Evolutionary conservation across 2,888 invertebrate species (phyloP).

Genomic region (Herminia tarsipennalis): DNA sequence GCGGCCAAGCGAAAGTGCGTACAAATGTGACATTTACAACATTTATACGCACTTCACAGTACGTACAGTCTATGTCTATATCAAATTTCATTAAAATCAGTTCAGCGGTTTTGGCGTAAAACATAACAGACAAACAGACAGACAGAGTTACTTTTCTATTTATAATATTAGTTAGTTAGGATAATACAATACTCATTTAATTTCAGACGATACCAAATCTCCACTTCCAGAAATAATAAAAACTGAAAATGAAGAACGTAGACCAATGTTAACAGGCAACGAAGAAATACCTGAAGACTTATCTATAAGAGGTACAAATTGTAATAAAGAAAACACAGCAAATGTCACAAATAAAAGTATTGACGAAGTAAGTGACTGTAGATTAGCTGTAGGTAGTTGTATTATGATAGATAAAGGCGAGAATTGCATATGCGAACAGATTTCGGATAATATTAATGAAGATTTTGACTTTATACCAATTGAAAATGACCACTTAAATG

Average conservation of each 20-base stretch:
- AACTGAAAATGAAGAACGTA: neutral
- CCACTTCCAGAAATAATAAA: neutral
- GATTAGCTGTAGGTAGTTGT: conserved; percentile 59
- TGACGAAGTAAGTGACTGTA: conserved; percentile 49
- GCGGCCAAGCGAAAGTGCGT: too few relatives aligned
- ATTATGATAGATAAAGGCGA: conserved; percentile 50
- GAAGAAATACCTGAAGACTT: conserved; percentile 9
- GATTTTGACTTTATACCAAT: conserved; percentile 44
- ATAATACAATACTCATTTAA: too few relatives aligned
- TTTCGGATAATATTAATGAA: conserved; percentile 40
- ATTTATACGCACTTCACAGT: too few relatives aligned
- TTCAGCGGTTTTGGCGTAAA: too few relatives aligned
- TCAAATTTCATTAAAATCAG: too few relatives aligned
- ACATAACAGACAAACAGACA: too few relatives aligned
- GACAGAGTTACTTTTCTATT: too few relatives aligned
- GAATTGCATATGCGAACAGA: conserved; percentile 63
- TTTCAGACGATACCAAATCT: conserved; percentile 3
- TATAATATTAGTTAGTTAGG: too few relatives aligned
- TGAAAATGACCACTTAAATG: conserved; percentile 21
- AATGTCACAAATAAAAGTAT: neutral
- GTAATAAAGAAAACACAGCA: neutral
- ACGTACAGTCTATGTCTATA: too few relatives aligned
- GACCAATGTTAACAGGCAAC: neutral
- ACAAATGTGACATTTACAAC: too few relatives aligned
- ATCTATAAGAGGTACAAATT: conserved; percentile 3